Evolutionary conservation across 1,140 invertebrate genomes (phyloP), one percentile per base, ranked within the genome.

Genomic region (Daktulosphaira vitifoliae): DNA sequence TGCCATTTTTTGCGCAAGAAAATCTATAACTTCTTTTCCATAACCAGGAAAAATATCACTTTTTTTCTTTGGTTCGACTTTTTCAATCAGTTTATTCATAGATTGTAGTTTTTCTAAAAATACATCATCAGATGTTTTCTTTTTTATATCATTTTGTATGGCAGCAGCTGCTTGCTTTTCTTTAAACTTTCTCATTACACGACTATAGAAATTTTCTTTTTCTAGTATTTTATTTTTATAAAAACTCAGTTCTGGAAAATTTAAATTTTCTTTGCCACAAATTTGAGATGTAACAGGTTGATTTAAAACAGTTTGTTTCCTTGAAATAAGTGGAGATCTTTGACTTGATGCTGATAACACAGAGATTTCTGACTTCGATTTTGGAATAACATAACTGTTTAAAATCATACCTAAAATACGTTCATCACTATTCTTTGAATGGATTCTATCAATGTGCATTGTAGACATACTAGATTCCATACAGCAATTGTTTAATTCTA

Each of bases 111-210:
- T 62, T 33, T 62, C 42, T 22, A 46, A 18, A 2, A 48, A 62
- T 26, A 62, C 26, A 33, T 59, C 54, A 0, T 59, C 54, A 0
- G 39, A 23, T 20, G 54, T 11, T 29, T 46, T 59, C 11, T 29
- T 11, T 9, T 46, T 16, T 6, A 5, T 5, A 33, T 33, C 29
- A 6, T 5, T 6, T 16, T 3, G 20, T 38, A 15, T 6, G 20
- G 53, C 11, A 16, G 15, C 2, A 44, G 9, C 16, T 11, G 23
- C 23, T 44, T 59, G 54, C 11, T 46, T 25, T 23, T 59, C 54
- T 29, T 26, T 59, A 6, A 59, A 59, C n/a, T 59, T 59, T 46
- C 54, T 59, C 44, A 59, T 1, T 46, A 59, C 26, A 59, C 54
- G 54, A 15, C 26, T 39, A 46, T 46, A 59, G 26, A 59, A 59